Percentiles rank a stretch among this genome's conserved stretches.
phyloP scores from a whole-genome alignment of 2,797 vertebrate species.

The Eurystomus glaucurus region DNA sequence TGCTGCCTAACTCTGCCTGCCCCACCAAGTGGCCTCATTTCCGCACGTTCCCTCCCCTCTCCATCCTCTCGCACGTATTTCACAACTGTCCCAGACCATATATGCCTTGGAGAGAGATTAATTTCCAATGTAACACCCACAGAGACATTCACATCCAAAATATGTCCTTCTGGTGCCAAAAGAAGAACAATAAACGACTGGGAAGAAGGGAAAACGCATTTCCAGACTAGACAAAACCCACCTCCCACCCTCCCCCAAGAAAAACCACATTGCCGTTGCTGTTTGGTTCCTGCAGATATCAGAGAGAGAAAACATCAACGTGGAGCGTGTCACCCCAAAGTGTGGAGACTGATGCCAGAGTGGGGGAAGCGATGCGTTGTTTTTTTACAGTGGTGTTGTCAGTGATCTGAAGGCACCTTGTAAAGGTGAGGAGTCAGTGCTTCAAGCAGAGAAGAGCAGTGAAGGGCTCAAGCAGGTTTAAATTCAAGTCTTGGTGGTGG shows the following conservation, averaged over 20 bases:
- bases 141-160: slow-evolving; percentile 69
- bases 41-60: background rate
- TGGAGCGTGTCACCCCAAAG: fast-evolving
- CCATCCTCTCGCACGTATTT: background rate
- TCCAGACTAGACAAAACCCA: slow-evolving; percentile 63
- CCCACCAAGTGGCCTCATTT: slow-evolving; percentile 10
- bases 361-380: fast-evolving
- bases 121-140: slow-evolving; percentile 69
- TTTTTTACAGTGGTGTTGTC: background rate
- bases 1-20: background rate
- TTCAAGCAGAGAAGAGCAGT: background rate
- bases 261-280: slow-evolving; percentile 15
- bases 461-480: background rate
- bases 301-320: background rate
- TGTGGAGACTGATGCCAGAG: background rate
- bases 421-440: background rate
- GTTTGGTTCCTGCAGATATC: background rate
- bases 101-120: slow-evolving; percentile 69
- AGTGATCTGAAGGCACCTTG: background rate
- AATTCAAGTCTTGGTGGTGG: background rate
- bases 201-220: slow-evolving; percentile 41
- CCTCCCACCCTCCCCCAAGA: slow-evolving; percentile 26
- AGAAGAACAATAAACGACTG: slow-evolving; percentile 70
- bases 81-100: slow-evolving; percentile 4
- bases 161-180: slow-evolving; percentile 67